These are phyloP conservation scores for Ptilorrhoa leucosticta DNA, from an alignment of 2,113 vertebrate genomes.

Conservation along the genomic window DNA sequence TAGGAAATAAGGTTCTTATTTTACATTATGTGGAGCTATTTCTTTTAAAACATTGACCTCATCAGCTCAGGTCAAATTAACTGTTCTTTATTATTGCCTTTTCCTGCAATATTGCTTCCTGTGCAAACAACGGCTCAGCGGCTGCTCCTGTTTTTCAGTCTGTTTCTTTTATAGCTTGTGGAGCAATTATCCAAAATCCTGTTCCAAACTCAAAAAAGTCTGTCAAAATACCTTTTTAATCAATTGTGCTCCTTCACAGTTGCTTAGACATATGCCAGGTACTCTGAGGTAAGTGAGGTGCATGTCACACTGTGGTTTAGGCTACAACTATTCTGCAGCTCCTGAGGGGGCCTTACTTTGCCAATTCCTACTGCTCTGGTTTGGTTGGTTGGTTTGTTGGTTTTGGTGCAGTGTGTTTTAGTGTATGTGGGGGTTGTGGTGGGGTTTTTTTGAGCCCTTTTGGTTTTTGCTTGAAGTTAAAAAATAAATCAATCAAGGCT, in stretches of 20 bases:
- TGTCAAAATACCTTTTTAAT: slow-evolving; percentile 42
- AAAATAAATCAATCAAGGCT: background rate
- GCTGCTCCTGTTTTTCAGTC: slow-evolving; percentile 24
- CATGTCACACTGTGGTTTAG: background rate
- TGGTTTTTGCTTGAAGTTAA: background rate
- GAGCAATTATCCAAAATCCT: slow-evolving; percentile 44
- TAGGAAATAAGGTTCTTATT: background rate
- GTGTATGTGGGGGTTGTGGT: background rate
- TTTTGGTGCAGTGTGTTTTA: background rate
- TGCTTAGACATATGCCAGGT: slow-evolving; percentile 25
- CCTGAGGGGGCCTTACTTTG: background rate
- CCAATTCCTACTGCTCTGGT: background rate
- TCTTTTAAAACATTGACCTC: slow-evolving; percentile 26
- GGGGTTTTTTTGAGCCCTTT: background rate
- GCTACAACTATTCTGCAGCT: background rate
- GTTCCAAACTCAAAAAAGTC: background rate
- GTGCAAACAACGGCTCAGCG: slow-evolving; percentile 16
- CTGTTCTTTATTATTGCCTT: slow-evolving; percentile 41
- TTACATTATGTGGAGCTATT: background rate
- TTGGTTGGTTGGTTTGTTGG: background rate
- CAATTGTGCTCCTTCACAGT: background rate
- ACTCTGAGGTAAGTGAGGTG: background rate
- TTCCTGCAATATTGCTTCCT: slow-evolving; percentile 44
- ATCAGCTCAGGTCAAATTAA: slow-evolving; percentile 36
- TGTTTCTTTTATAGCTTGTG: slow-evolving; percentile 39